Base-by-base conservation (phyloP, 2,797 vertebrate species). In the Poeciliopsis gracilis region DNA sequence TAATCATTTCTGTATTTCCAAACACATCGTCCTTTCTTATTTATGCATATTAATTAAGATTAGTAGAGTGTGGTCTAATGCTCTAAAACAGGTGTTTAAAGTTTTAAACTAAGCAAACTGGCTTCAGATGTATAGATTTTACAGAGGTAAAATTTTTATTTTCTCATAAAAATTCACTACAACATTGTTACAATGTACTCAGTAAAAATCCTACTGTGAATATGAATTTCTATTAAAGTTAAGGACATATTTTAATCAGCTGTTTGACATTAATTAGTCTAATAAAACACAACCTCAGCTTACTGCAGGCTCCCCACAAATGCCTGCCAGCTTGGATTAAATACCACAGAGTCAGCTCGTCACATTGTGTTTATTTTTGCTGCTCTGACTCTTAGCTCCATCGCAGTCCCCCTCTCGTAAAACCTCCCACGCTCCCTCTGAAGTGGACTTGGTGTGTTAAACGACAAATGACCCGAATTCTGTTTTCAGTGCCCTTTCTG, bases 401-500 rank as follows among this genome's bases (percentile, higher is more conserved):
- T 57, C 70, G 2, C 30, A 30, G 73, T 51, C 57, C 63, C 53
- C 38, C 18, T 57, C 51, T 13, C 47, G 76, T 71, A 51, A 43
- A 66, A 73, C 63, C n/a, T 47, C 69, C 28, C 57, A 28, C 2
- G 0, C 61, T 78, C 75, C 13, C 33, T 78, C 57, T 71, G 77
- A 69, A 73, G 70, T 43, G 66, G 66, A 20, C 51, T 67, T n/a
- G 9, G 28, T 38, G 41, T 73, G 69, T 83, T 76, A 69, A 88
- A 77, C 8, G 1, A 79, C 53, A 88, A 74, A 76, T 78, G 30
- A 87, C 82, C 78, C 46, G 84, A 25, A 67, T 78, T 90, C 57
- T 90, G 18, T 84, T 90, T 90, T 43, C 95, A 99, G 98, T 75
- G 98, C 97, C 4, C 90, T 97, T 78, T 89, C 93, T 9, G 88